A percentile compares a stretch with the other conserved stretches of the same genome.
These are phyloP conservation scores for Anneissia japonica DNA, from an alignment of 35 echinoderm and acorn worm species.

Conservation along the genomic window DNA sequence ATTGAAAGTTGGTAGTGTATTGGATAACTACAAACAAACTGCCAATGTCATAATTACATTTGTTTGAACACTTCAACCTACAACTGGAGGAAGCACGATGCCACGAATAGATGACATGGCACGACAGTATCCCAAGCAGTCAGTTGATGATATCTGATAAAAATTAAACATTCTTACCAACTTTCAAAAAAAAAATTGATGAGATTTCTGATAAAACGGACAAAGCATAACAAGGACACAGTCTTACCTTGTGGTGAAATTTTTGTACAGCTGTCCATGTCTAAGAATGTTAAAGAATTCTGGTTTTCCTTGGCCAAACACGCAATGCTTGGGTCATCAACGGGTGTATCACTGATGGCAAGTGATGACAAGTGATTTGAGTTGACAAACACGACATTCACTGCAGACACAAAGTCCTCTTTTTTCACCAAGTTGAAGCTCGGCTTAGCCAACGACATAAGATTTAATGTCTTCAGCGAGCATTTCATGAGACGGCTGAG, in stretches of 20 bases:
- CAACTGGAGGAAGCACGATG: too few species aligned
- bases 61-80: too few species aligned
- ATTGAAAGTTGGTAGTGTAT: too few species aligned
- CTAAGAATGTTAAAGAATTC: conserved; percentile 52
- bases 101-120: too few species aligned
- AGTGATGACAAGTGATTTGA: conserved; percentile 39
- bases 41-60: too few species aligned
- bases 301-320: conserved; percentile 40
- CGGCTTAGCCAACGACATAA: conserved; percentile 70
- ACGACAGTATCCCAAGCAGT: too few species aligned
- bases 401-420: conserved; percentile 45
- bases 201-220: too few species aligned
- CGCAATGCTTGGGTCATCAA: conserved; percentile 71
- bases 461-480: conserved; percentile 64
- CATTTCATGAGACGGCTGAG: conserved; percentile 62
- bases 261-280: conserved; percentile 67
- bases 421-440: conserved; percentile 45
- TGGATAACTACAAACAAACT: too few species aligned
- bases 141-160: too few species aligned
- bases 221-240: too few species aligned
- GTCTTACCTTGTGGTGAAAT: conserved; percentile 59
- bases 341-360: conserved; percentile 68
- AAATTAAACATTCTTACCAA: too few species aligned
- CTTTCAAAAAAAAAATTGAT: too few species aligned
- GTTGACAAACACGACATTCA: conserved; percentile 62